Evolutionary conservation across 1,140 invertebrate genomes (phyloP).

Genomic region (Pteromalus puparum): DNA sequence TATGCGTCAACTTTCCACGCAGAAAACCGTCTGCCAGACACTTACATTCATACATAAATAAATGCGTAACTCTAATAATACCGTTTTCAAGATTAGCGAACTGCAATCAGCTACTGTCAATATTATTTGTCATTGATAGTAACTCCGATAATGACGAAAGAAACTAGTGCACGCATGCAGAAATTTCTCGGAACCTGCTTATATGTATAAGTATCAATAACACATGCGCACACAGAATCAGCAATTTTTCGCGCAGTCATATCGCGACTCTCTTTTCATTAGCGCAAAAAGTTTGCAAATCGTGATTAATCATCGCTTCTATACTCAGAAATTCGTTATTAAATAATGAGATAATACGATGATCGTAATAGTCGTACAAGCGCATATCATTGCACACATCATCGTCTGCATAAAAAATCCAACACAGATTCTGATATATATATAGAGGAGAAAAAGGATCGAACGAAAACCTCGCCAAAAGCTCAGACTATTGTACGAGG

Average conservation of each 20-base stretch:
- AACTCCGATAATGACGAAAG: neutral
- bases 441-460: too few species aligned
- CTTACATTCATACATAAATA: neutral
- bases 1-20: too few species aligned
- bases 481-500: too few species aligned
- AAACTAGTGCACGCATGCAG: neutral
- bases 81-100: neutral
- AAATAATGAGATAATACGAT: neutral
- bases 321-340: neutral
- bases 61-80: neutral
- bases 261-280: neutral
- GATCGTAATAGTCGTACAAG: neutral
- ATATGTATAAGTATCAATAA: neutral
- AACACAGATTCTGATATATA: too few species aligned
- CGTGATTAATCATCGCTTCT: neutral
- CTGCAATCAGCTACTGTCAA: neutral
- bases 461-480: too few species aligned
- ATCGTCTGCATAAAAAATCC: too few species aligned
- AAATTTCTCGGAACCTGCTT: neutral
- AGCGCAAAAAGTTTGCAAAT: neutral
- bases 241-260: neutral
- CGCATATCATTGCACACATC: too few species aligned
- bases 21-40: too few species aligned
- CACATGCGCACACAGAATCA: neutral
- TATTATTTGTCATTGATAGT: constrained; percentile 1